phyloP scores from a whole-genome alignment of 2,797 vertebrate genomes.

The Cynodonichthys magdalenae region DNA sequence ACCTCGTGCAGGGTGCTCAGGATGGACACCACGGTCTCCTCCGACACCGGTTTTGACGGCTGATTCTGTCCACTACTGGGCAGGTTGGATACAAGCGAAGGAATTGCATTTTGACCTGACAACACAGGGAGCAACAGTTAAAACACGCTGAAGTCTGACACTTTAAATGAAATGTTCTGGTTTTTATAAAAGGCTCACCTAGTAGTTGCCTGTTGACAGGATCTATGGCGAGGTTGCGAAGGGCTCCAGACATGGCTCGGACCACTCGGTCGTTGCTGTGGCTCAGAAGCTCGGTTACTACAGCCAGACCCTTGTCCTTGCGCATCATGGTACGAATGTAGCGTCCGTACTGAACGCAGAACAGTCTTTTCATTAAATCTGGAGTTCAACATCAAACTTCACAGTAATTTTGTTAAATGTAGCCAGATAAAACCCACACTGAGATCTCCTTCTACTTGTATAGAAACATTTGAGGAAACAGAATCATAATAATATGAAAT shows the following conservation, averaged over 20 bases:
- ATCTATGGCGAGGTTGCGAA: constrained; percentile 94
- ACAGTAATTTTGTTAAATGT: no score
- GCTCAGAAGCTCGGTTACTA: constrained; percentile 89
- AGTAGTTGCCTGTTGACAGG: constrained; percentile 90
- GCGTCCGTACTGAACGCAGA: constrained; percentile 85
- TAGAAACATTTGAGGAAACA: no score
- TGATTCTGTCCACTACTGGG: constrained; percentile 90
- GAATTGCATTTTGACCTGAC: constrained; percentile 90
- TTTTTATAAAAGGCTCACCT: constrained; percentile 72
- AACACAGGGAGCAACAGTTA: neutral
- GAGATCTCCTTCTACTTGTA: no score
- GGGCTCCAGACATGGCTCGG: constrained; percentile 91
- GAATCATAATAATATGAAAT: rapidly evolving
- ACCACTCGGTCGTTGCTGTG: constrained; percentile 91
- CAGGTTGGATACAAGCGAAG: constrained; percentile 88
- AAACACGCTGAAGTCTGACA: neutral
- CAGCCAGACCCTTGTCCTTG: constrained; percentile 91
- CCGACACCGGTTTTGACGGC: constrained; percentile 85
- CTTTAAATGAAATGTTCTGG: no score
- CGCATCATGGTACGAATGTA: constrained; percentile 90
- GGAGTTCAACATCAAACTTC: neutral
- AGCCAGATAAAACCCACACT: no score
- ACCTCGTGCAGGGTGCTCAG: constrained; percentile 93
- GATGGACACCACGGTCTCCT: constrained; percentile 92
- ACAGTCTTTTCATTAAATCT: neutral